phyloP scores from a whole-genome alignment of 1,140 invertebrate species.

The Danaus melanippus region DNA sequence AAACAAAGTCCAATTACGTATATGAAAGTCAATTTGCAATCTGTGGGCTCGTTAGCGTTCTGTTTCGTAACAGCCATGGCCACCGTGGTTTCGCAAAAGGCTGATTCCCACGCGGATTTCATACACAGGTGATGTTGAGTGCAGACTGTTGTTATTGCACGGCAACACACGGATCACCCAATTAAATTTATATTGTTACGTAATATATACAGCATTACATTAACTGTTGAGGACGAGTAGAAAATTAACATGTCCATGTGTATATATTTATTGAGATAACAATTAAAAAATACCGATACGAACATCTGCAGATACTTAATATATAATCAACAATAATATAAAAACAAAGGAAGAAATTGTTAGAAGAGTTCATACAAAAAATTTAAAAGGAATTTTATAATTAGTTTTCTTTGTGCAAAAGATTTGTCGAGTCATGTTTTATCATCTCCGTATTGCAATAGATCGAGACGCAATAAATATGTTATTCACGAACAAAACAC shows the following conservation, averaged over 20 bases:
- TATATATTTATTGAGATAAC: no score
- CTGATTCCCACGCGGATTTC: constrained; percentile 67
- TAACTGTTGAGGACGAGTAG: no score
- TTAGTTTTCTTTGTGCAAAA: constrained; percentile 13
- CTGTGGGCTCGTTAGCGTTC: background rate
- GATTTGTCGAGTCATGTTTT: constrained; percentile 21
- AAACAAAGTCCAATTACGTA: background rate
- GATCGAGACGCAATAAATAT: constrained; percentile 52
- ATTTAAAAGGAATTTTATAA: constrained; percentile 9
- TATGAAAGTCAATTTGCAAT: no score
- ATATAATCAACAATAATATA: constrained; percentile 3
- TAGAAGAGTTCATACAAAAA: constrained; percentile 1
- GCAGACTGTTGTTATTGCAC: constrained; percentile 41
- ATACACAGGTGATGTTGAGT: constrained; percentile 50
- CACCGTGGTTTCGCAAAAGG: constrained; percentile 44
- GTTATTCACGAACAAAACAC: constrained; percentile 57
- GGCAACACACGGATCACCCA: constrained; percentile 25
- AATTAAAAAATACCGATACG: no score
- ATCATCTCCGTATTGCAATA: constrained; percentile 26
- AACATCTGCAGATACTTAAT: constrained; percentile 1
- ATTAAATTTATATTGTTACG: constrained; percentile 1
- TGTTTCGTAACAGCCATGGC: constrained; percentile 44
- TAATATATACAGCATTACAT: no score
- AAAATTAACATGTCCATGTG: no score
- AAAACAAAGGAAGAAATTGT: constrained; percentile 1